These are phyloP conservation scores for Caenorhabditis latens DNA, from an alignment of 1,140 invertebrate species.

Conservation along the genomic window DNA sequence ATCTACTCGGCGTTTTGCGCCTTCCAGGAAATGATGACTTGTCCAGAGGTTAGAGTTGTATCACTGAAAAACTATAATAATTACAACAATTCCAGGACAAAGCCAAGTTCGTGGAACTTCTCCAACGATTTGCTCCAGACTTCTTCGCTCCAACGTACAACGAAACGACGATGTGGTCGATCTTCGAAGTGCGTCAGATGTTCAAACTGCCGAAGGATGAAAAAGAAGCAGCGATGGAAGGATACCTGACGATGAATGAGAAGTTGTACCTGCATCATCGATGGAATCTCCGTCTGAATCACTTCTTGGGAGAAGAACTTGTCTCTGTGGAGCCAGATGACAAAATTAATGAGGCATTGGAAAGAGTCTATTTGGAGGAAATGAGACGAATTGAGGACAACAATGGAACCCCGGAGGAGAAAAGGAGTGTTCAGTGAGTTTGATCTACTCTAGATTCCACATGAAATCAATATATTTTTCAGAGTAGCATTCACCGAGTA, in stretches of 20 bases:
- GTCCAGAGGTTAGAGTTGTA: neutral
- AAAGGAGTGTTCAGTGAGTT: neutral
- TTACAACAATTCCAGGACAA: neutral
- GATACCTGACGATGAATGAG: neutral
- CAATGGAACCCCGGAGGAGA: neutral
- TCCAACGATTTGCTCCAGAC: neutral
- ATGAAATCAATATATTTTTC: neutral
- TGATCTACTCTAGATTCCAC: too few species aligned
- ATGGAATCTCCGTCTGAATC: neutral
- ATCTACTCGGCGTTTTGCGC: neutral
- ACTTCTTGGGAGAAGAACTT: neutral
- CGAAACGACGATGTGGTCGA: neutral
- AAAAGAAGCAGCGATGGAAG: neutral
- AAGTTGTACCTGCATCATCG: neutral
- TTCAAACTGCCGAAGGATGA: neutral
- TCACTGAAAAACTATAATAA: neutral
- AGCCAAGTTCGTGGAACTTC: neutral
- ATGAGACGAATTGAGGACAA: neutral
- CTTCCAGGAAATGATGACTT: constrained; percentile 7
- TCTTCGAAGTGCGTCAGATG: neutral
- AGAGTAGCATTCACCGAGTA: neutral
- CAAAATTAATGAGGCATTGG: neutral
- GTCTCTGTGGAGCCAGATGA: neutral
- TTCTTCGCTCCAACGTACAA: neutral
- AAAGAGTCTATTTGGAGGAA: neutral